Evolutionary conservation across 2,888 invertebrate species (phyloP), one percentile per base, ranked within the genome.

Genomic region (Drosophila dives): DNA sequence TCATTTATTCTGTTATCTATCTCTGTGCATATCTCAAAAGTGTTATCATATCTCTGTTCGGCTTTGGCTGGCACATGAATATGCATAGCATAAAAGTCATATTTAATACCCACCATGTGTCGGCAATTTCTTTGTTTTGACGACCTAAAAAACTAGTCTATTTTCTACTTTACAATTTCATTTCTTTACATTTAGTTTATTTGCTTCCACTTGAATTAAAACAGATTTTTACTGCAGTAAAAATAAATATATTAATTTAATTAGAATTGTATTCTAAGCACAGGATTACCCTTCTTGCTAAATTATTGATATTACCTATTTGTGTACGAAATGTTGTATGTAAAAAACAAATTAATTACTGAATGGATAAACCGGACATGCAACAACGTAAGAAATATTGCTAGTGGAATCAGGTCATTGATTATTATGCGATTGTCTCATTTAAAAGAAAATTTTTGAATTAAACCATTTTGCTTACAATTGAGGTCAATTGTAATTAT

Each of bases 1-100:
- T 58, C 49, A 48, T 34, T 12, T 26, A 38, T 23, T 48, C 54
- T 40, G 29, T 55, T 62, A 58, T 59, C 48, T 60, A 17, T 11
- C 23, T 38, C 51, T 56, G 64, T 56, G 68, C 77, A 81, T 81
- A 80, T 79, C 66, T 73, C 42, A 29, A 64, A 48, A 49, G 38
- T 64, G 54, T 74, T 83, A 81, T 81, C 83, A 77, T 70, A 74
- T 65, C 71, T 67, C 49, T 68, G 50, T 15, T 15, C 23, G 50
- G 26, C 10, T n/a, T 45, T n/a, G 38, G 15, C 40, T 20, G 34
- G 15, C 49, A 26, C 48, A 53, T 67, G 53, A 73, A 77, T 77
- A 72, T 72, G 51, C 64, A 67, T 68, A 59, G 64, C 26, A 38
- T 32, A 38, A 63, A 60, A 69, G 32, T 51, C 58, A 20, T 38